Evolutionary conservation across 2,797 vertebrate species (phyloP).

Genomic region (Helicolenus hilgendorfi): DNA sequence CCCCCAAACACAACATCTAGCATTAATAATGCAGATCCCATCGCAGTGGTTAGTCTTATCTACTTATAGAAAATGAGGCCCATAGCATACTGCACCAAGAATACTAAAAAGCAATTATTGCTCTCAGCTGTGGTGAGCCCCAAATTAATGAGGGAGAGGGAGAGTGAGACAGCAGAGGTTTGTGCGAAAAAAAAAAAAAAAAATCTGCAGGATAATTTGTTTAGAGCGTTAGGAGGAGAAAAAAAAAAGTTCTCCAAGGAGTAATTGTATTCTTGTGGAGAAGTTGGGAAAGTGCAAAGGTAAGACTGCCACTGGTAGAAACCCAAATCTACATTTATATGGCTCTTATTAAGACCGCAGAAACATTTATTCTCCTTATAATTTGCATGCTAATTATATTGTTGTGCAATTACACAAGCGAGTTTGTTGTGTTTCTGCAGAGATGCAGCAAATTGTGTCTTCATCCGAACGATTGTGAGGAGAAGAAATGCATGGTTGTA

Average conservation of each 20-base stretch:
- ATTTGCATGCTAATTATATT: constrained; percentile 20
- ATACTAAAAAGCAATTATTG: constrained; percentile 88
- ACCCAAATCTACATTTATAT: not conserved
- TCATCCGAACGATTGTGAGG: not conserved
- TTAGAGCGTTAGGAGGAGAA: constrained; percentile 32
- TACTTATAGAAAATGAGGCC: constrained; percentile 79
- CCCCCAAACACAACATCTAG: constrained; percentile 62
- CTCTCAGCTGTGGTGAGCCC: constrained; percentile 86
- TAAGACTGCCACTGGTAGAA: constrained; percentile 13
- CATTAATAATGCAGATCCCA: constrained; percentile 83
- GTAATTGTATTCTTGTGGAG: constrained; percentile 47
- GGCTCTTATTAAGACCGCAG: not conserved
- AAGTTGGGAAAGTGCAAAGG: constrained; percentile 61
- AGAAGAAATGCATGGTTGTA: not conserved
- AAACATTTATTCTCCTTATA: not conserved
- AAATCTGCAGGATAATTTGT: constrained; percentile 65
- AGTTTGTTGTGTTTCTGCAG: not conserved
- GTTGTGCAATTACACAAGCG: constrained; percentile 9
- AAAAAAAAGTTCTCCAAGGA: constrained; percentile 27
- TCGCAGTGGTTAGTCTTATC: constrained; percentile 74
- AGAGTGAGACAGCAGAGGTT: constrained; percentile 51
- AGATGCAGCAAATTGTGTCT: not conserved
- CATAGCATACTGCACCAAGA: constrained; percentile 73
- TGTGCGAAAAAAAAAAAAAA: constrained; percentile 17
- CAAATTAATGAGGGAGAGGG: constrained; percentile 88